Evolutionary conservation across 1,140 invertebrate genomes (phyloP).

Genomic region (Caenorhabditis remanei): DNA sequence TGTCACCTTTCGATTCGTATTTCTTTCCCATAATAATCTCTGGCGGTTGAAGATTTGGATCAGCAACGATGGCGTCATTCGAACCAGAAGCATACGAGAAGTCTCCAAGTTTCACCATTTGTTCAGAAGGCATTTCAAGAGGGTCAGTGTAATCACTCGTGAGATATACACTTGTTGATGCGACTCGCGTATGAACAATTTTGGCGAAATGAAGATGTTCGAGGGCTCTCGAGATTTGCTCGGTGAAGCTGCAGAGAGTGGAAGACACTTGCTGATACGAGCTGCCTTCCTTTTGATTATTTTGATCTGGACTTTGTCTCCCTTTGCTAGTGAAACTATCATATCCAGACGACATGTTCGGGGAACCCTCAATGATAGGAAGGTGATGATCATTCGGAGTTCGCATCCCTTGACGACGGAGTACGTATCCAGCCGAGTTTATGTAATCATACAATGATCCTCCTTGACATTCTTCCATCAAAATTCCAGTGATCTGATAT

Average conservation of each 20-base stretch:
- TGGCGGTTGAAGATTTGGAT: neutral
- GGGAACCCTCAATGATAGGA: neutral
- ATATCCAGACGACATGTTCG: constrained; percentile 1
- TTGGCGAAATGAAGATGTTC: neutral
- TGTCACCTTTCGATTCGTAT: constrained; percentile 19
- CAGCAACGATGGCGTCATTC: neutral
- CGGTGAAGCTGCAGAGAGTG: neutral
- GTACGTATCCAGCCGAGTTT: neutral
- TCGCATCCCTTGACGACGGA: neutral
- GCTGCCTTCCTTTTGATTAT: neutral
- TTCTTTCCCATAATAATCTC: neutral
- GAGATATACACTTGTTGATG: neutral
- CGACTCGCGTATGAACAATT: neutral
- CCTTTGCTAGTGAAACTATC: neutral
- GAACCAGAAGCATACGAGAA: neutral
- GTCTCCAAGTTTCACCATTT: constrained; percentile 8
- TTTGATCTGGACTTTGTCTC: neutral
- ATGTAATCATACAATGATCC: neutral
- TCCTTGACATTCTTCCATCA: constrained; percentile 12
- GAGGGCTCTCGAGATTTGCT: neutral
- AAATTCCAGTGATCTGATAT: constrained; percentile 15
- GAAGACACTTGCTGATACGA: neutral
- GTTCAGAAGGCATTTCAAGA: neutral
- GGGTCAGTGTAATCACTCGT: neutral
- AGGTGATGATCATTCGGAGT: neutral